These are phyloP conservation scores for Chelon auratus DNA, from an alignment of 2,797 vertebrate species.

Conservation along the genomic window DNA sequence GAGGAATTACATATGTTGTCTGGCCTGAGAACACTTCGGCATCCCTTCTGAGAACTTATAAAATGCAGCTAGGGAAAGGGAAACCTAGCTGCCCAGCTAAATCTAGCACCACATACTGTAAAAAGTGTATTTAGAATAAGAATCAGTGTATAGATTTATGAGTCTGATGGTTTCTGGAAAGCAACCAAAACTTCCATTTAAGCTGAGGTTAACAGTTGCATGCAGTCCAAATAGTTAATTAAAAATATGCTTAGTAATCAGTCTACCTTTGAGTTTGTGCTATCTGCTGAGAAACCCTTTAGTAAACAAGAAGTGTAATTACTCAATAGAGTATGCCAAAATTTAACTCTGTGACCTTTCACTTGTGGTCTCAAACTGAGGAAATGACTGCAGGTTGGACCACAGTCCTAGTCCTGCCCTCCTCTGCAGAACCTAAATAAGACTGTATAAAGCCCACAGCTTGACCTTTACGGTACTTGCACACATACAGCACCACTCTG, in stretches of 20 bases:
- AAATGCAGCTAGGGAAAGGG: too few species aligned
- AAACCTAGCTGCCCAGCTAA: too few species aligned
- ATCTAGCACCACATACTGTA: too few species aligned
- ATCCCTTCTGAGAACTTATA: too few species aligned
- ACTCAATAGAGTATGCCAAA: slow-evolving; percentile 3
- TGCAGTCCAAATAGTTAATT: too few species aligned
- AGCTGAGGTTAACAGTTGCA: too few species aligned
- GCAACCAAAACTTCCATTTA: too few species aligned
- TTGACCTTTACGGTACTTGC: slow-evolving; percentile 42
- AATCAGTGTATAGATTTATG: too few species aligned
- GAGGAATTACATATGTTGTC: too few species aligned
- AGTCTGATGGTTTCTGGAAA: too few species aligned
- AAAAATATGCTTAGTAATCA: not conserved
- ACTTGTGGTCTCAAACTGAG: slow-evolving; percentile 1
- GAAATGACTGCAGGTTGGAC: not conserved
- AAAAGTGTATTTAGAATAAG: too few species aligned
- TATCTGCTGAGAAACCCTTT: not conserved
- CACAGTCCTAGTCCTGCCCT: not conserved
- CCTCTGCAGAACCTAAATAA: not conserved
- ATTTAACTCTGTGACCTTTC: slow-evolving; percentile 4
- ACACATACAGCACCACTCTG: slow-evolving; percentile 8
- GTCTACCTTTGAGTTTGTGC: not conserved
- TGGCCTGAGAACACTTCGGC: too few species aligned
- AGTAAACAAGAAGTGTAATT: slow-evolving; percentile 14
- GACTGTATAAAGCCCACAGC: not conserved